Conservation (phyloP, 2,888 invertebrate species). For the Heliconius erato region DNA sequence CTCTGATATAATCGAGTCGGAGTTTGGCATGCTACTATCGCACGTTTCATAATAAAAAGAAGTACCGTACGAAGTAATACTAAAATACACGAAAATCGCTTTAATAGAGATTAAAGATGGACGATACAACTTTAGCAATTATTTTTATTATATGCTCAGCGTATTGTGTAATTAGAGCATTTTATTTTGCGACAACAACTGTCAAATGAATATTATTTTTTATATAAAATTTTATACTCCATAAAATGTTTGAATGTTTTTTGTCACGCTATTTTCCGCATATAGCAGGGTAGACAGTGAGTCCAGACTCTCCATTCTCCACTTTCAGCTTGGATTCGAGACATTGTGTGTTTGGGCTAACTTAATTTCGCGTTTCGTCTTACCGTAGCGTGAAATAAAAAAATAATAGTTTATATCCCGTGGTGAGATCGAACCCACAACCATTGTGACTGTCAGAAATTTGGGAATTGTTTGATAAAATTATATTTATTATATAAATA, state of each 20-base stretch:
- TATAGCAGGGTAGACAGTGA: too few species aligned
- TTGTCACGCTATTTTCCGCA: too few species aligned
- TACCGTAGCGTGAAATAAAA: too few species aligned
- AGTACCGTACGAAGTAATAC: neutral
- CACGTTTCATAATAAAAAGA: neutral
- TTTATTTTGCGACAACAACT: neutral
- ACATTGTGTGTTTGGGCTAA: too few species aligned
- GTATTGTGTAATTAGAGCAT: neutral
- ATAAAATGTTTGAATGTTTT: neutral
- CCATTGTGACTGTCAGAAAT: neutral
- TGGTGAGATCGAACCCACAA: too few species aligned
- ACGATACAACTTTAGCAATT: neutral
- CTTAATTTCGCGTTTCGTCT: too few species aligned
- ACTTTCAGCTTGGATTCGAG: too few species aligned
- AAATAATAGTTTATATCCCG: too few species aligned
- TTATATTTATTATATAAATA: neutral
- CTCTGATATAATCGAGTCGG: neutral
- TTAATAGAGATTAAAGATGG: neutral
- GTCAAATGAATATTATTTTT: too few species aligned
- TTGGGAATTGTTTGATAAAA: neutral
- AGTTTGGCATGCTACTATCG: neutral
- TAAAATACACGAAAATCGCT: neutral
- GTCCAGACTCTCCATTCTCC: too few species aligned
- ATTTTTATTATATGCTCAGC: too few species aligned
- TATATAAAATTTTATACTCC: too few species aligned